Evolutionary conservation across 2,888 invertebrate species (phyloP), one percentile per base, ranked within the genome.

Genomic region (Molorchus minor): DNA sequence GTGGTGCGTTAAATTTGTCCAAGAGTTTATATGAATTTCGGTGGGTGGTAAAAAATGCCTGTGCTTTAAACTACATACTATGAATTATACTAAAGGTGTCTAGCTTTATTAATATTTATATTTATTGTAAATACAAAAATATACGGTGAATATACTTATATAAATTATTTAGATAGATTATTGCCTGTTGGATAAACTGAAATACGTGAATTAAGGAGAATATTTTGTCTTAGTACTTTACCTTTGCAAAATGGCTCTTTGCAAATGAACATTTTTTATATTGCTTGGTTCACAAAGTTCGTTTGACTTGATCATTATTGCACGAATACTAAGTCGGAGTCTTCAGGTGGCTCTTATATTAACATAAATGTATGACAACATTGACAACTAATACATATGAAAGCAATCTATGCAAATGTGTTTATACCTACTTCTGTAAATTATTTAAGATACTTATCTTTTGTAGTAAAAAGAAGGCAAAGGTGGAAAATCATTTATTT

Each of bases 191-290:
- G n/a, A n/a, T n/a, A n/a, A n/a, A n/a, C n/a, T n/a, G n/a, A n/a
- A n/a, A n/a, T n/a, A n/a, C n/a, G n/a, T n/a, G n/a, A n/a, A n/a
- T n/a, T n/a, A n/a, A n/a, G n/a, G n/a, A n/a, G n/a, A n/a, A n/a
- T n/a, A n/a, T n/a, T n/a, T n/a, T n/a, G n/a, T n/a, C n/a, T n/a
- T n/a, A n/a, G n/a, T n/a, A n/a, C n/a, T 25, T 38, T 49, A 73
- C 73, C 71, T 67, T 61, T 69, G 68, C 46, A 73, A 44, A 40
- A 71, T 67, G 45, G 61, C 62, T 56, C 62, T 67, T 51, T 68
- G 66, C 38, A 71, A 38, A 10, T 54, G 51, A 17, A 65, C 53
- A 67, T 70, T 67, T 49, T 67, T 66, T 10, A 62, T 40, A 35
- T 62, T 45, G 35, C 60, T 55, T 10, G 61, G 49, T 20, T 68